Percentiles rank a stretch among this genome's conserved stretches.
Evolutionary conservation across 1,140 invertebrate genomes (phyloP).

Genomic region (Patella vulgata): DNA sequence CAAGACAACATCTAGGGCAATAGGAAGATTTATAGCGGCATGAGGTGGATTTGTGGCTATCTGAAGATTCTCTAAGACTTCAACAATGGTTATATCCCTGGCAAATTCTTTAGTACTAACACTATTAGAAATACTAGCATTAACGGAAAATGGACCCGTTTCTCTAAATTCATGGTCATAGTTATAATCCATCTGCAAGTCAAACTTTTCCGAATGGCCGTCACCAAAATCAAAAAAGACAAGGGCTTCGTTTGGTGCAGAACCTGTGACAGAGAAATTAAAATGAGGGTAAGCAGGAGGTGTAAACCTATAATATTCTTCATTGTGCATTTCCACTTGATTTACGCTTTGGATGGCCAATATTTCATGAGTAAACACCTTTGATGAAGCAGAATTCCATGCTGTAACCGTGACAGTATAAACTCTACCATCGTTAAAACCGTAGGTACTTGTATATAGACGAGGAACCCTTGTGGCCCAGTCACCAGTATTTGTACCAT

Average conservation of each 20-base stretch:
- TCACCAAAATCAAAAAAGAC: slow-evolving; percentile 43
- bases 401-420: slow-evolving; percentile 45
- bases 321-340: slow-evolving; percentile 28
- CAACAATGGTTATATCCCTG: slow-evolving; percentile 30
- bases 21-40: slow-evolving; percentile 29
- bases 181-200: slow-evolving; percentile 20
- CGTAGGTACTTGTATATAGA: slow-evolving; percentile 28
- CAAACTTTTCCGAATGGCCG: not conserved
- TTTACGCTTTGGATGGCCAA: slow-evolving; percentile 41
- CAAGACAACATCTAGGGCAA: slow-evolving; percentile 33
- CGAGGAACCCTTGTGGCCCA: not conserved
- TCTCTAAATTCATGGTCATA: slow-evolving; percentile 35
- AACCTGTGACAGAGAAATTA: slow-evolving; percentile 21
- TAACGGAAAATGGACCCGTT: slow-evolving; percentile 29
- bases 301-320: slow-evolving; percentile 36
- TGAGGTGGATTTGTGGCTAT: slow-evolving; percentile 29
- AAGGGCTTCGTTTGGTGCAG: slow-evolving; percentile 29
- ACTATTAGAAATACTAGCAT: slow-evolving; percentile 38
- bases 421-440: slow-evolving; percentile 37
- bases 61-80: slow-evolving; percentile 32
- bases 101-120: slow-evolving; percentile 28
- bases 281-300: slow-evolving; percentile 39
- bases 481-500: slow-evolving; percentile 18
- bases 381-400: slow-evolving; percentile 45
- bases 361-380: slow-evolving; percentile 23